Conservation (phyloP, 2,888 invertebrate species). For the Allacma fusca region DNA sequence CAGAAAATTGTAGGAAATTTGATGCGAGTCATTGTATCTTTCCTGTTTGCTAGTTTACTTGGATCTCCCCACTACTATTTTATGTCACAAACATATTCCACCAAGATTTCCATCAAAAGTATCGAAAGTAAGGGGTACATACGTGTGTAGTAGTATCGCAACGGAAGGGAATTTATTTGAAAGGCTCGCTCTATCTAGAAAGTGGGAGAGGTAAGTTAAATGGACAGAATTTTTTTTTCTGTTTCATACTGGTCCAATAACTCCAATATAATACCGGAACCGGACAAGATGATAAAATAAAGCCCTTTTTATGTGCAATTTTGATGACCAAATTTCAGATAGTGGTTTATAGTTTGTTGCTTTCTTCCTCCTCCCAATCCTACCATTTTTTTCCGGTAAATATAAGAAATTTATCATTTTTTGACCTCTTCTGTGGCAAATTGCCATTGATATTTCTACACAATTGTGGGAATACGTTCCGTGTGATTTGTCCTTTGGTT, state of each 20-base stretch:
- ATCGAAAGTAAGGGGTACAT: too few species aligned
- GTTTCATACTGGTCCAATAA: not conserved
- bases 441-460: too few species aligned
- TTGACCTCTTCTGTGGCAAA: too few species aligned
- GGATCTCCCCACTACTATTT: not conserved
- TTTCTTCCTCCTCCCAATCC: not conserved
- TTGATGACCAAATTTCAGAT: conserved; percentile 35
- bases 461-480: too few species aligned
- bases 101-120: conserved; percentile 22
- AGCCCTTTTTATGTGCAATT: conserved; percentile 29
- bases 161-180: not conserved
- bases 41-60: not conserved
- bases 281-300: conserved; percentile 26
- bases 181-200: not conserved
- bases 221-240: conserved; percentile 5
- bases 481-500: too few species aligned
- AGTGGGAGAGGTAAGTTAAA: not conserved
- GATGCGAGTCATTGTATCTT: conserved; percentile 10
- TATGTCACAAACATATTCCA: conserved; percentile 10
- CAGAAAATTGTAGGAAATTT: not conserved
- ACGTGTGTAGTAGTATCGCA: not conserved
- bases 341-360: conserved; percentile 10
- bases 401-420: too few species aligned
- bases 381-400: not conserved
- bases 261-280: not conserved